Conservation (phyloP, 2,113 vertebrate species). For the Oreochromis tanganicae region DNA sequence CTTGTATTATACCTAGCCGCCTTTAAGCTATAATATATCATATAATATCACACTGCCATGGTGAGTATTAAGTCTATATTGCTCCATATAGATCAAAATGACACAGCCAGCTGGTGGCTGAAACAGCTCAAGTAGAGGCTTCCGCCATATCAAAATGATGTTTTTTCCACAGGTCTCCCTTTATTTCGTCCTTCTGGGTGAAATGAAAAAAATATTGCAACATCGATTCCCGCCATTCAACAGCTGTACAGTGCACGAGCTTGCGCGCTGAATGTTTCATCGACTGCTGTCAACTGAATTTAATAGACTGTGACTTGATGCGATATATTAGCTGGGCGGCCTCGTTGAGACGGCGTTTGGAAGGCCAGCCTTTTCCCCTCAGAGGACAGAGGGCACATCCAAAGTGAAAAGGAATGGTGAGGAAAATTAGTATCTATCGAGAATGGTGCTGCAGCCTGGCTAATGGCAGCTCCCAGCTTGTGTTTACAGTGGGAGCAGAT, state of each 20-base stretch:
- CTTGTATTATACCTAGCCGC: neutral
- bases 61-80: slow-evolving; percentile 18
- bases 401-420: neutral
- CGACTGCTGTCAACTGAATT: slow-evolving; percentile 3
- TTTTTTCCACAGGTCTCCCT: neutral
- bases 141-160: neutral
- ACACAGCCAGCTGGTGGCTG: neutral
- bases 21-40: slow-evolving; percentile 33
- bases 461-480: slow-evolving; percentile 44
- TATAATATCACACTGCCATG: neutral
- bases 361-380: neutral
- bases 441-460: slow-evolving; percentile 12
- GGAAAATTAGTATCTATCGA: slow-evolving; percentile 34
- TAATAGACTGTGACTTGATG: slow-evolving; percentile 35
- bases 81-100: slow-evolving; percentile 27
- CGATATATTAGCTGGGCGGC: slow-evolving; percentile 13
- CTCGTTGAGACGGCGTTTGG: neutral
- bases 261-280: slow-evolving; percentile 5
- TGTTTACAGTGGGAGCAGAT: slow-evolving; percentile 48
- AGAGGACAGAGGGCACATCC: neutral
- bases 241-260: neutral
- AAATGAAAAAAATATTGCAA: neutral
- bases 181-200: neutral
- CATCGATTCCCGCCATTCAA: neutral
- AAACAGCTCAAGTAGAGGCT: neutral